Conservation (phyloP, 2,888 invertebrate genomes). For the Pristionchus maxplancki region DNA sequence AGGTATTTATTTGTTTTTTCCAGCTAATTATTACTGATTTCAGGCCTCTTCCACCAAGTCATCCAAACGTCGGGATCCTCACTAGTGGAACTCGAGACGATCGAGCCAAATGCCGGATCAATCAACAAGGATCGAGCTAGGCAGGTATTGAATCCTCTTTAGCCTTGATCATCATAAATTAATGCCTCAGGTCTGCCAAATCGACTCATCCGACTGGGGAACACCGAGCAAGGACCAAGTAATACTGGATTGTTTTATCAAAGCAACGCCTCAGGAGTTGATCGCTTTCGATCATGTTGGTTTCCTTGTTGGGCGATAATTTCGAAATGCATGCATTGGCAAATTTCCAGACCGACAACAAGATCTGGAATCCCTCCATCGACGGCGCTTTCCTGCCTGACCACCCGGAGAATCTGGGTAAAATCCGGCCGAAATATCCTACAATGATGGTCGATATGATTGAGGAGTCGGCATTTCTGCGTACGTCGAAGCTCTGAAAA, state of each 20-base stretch:
- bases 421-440: not conserved
- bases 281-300: not conserved
- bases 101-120: not conserved
- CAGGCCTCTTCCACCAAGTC: slow-evolving; percentile 41
- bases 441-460: not conserved
- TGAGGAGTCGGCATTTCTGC: not conserved
- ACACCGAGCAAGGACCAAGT: not conserved
- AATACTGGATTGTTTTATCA: not conserved
- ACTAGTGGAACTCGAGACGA: not conserved
- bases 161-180: no score
- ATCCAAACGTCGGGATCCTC: slow-evolving; percentile 7
- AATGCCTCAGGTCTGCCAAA: slow-evolving; percentile 22
- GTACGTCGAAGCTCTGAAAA: not conserved
- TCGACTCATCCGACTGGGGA: not conserved
- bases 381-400: slow-evolving; percentile 29
- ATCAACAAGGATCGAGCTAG: not conserved
- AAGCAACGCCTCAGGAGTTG: not conserved
- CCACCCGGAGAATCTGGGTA: not conserved
- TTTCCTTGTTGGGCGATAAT: no score
- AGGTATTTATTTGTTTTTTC: not conserved
- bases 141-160: no score
- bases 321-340: no score
- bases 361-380: not conserved
- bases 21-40: not conserved
- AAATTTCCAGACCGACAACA: no score